Evolutionary conservation across 1,140 invertebrate genomes (phyloP).

Genomic region (Heliconius melpomene): DNA sequence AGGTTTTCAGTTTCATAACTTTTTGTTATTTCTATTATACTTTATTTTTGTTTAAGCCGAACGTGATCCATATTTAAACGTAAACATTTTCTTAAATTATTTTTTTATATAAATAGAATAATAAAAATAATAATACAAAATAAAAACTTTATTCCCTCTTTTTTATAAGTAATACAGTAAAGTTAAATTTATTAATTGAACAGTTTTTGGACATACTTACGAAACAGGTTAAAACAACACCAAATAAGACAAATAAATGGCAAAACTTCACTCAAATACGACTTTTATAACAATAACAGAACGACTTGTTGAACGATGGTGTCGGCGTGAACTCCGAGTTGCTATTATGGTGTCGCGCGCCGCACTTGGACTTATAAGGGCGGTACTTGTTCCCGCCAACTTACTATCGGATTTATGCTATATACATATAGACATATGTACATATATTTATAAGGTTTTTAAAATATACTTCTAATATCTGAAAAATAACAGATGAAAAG

Average conservation of each 20-base stretch:
- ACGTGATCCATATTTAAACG: no score
- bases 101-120: no score
- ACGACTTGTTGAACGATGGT: neutral
- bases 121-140: neutral
- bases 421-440: neutral
- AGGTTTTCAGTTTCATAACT: neutral
- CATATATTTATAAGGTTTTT: neutral
- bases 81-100: neutral
- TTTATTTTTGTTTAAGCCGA: neutral
- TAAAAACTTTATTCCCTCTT: no score
- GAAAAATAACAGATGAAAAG: no score
- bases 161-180: neutral
- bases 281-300: neutral
- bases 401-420: neutral
- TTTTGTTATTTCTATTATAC: neutral
- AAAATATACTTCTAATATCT: no score
- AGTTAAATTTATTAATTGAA: neutral
- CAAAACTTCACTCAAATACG: neutral
- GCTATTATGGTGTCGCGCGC: conserved; percentile 47
- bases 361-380: conserved; percentile 59
- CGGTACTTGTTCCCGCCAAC: conserved; percentile 27
- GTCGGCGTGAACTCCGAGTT: conserved; percentile 42
- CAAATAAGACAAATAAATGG: neutral
- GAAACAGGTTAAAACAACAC: neutral
- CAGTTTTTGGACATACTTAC: neutral